phyloP scores from a whole-genome alignment of 1,140 invertebrate species.

The Himalopsyche phryganea region DNA sequence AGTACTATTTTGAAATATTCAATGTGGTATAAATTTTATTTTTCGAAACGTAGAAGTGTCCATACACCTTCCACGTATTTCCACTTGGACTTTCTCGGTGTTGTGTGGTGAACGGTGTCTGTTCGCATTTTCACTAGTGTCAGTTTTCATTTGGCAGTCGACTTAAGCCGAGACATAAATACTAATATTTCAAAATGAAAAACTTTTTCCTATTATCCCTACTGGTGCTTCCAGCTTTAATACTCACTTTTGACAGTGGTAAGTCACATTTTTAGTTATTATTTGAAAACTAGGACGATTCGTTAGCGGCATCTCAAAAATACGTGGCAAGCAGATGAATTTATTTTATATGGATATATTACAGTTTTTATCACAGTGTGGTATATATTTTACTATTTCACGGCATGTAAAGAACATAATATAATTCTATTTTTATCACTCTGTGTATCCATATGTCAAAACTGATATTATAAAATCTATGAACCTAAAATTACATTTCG shows the following conservation, averaged over 20 bases:
- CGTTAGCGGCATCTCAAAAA: constrained; percentile 17
- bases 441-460: background rate
- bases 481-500: background rate
- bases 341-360: background rate
- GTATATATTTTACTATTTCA: background rate
- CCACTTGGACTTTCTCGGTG: constrained; percentile 22
- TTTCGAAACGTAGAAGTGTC: background rate
- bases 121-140: constrained; percentile 9
- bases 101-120: constrained; percentile 3
- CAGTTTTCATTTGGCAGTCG: constrained; percentile 8
- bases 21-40: background rate
- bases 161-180: background rate
- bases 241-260: constrained; percentile 52
- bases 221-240: constrained; percentile 51
- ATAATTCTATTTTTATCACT: background rate
- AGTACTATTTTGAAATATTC: background rate
- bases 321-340: constrained; percentile 32
- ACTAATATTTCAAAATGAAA: constrained; percentile 45
- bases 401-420: background rate
- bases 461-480: background rate
- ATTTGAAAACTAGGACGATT: constrained; percentile 12
- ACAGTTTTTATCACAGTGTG: background rate
- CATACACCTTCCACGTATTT: constrained; percentile 24
- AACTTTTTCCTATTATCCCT: constrained; percentile 51
- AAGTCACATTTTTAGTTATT: constrained; percentile 36